Conservation (phyloP, 2,888 invertebrate species). For the Hedya salicella region DNA sequence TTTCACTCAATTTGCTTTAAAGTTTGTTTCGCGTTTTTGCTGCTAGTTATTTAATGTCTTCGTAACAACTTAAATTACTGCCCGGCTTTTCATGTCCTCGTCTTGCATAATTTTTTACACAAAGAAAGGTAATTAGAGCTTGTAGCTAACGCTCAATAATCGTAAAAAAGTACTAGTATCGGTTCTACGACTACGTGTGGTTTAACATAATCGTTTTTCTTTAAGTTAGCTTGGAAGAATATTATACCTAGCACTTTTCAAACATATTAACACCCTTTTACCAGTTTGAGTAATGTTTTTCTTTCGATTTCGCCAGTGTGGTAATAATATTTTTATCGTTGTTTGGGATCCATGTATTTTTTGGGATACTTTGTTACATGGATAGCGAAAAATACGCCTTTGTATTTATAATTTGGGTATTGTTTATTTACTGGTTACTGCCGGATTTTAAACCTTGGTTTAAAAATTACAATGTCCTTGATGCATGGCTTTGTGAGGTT, state of each 20-base stretch:
- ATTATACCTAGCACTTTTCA: not conserved
- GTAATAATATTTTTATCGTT: too few relatives aligned
- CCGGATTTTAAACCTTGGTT: too few relatives aligned
- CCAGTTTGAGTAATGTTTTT: not conserved
- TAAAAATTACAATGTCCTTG: too few relatives aligned
- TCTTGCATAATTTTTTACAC: slow-evolving; percentile 45
- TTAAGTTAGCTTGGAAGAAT: slow-evolving; percentile 1
- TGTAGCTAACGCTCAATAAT: slow-evolving; percentile 9
- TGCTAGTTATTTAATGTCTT: slow-evolving; percentile 33
- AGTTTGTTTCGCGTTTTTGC: slow-evolving; percentile 18
- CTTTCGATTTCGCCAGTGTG: too few relatives aligned
- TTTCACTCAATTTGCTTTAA: slow-evolving; percentile 19
- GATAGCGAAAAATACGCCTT: too few relatives aligned
- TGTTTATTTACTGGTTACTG: too few relatives aligned
- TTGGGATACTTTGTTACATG: too few relatives aligned
- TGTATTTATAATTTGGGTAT: too few relatives aligned
- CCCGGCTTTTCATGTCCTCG: slow-evolving; percentile 43
- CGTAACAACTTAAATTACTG: slow-evolving; percentile 47
- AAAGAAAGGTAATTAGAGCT: slow-evolving; percentile 40
- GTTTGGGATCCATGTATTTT: too few relatives aligned
- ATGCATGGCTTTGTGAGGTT: too few relatives aligned
- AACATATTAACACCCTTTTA: not conserved
- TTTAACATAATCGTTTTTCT: slow-evolving; percentile 11
- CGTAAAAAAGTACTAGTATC: slow-evolving; percentile 7
- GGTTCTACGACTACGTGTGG: slow-evolving; percentile 9